Base-by-base conservation (phyloP, 2,113 vertebrate species). In the Hiodon tergisus region DNA sequence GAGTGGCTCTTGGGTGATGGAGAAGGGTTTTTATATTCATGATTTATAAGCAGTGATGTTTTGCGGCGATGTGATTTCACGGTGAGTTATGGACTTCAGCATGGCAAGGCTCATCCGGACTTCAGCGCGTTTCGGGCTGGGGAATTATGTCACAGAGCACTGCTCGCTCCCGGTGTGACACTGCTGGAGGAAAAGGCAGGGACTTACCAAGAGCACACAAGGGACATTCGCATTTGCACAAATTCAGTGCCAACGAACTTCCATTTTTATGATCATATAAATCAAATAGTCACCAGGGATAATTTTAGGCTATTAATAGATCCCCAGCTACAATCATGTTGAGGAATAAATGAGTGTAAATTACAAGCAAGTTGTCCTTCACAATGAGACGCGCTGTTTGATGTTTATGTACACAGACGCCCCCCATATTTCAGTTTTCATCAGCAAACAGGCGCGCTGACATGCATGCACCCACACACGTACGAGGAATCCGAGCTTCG, bases 231-330 rank as follows among this genome's bases (percentile, higher is more conserved):
- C 54, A 57, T 74, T 54, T 48, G n/a, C 62, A 47, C 3, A 13
- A 17, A 74, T 73, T 62, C 60, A 63, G n/a, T 63, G 50, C 16
- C 58, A 53, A 73, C 63, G 62, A 50, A 17, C 72, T 76, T 7
- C 5, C 50, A 53, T 11, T 11, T 9, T 48, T 62, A 62, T 46
- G 67, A 60, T 54, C 8, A 52, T 50, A 69, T n/a, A 69, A 70
- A 69, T 69, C 67, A 60, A 61, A 62, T 51, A 62, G 9, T 53
- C 67, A 76, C 4, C 11, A 54, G 61, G 57, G 57, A 59, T 69
- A 69, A 69, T 69, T 69, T 11, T 52, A 53, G 52, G 67, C 62
- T 69, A 70, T 60, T 53, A 69, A 76, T 69, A 9, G 4, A 57
- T 60, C 57, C n/a, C 14, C 5, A 57, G 74, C 13, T 48, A 47